Evolutionary conservation across 2,797 vertebrate species (phyloP).

Genomic region (Epinephelus awoara): DNA sequence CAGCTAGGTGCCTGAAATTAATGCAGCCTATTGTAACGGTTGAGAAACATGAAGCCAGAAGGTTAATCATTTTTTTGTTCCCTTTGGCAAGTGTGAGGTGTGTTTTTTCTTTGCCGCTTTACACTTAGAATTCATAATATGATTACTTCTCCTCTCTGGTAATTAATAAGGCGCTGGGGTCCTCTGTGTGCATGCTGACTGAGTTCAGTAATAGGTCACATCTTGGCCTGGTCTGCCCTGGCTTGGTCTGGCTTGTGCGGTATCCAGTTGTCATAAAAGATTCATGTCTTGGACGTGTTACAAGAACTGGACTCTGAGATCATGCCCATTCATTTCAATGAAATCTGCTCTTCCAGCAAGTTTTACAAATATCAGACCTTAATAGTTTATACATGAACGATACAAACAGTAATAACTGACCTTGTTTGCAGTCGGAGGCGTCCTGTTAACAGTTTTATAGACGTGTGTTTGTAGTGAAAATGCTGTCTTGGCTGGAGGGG

Average conservation of each 20-base stretch:
- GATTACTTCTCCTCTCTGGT: conserved; percentile 17
- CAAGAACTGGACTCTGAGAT: not conserved
- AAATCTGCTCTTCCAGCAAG: conserved; percentile 2
- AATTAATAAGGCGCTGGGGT: not conserved
- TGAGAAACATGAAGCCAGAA: not conserved
- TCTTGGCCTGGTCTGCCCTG: not conserved
- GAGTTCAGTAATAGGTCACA: not conserved
- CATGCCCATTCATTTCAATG: not conserved
- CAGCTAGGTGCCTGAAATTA: not conserved
- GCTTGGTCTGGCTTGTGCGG: not conserved
- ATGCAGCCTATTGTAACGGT: not conserved
- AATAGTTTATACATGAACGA: not conserved
- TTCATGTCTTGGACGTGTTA: not conserved
- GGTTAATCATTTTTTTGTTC: conserved; percentile 29
- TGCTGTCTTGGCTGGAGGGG: too few species aligned
- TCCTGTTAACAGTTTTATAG: too few species aligned
- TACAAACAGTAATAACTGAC: too few species aligned
- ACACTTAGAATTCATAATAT: not conserved
- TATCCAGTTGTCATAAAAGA: not conserved
- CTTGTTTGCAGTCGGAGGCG: too few species aligned
- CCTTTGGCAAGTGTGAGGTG: not conserved
- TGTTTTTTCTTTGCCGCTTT: conserved; percentile 4
- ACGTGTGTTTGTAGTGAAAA: too few species aligned
- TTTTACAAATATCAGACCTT: not conserved
- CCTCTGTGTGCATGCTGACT: not conserved